Conservation (phyloP, 1,140 invertebrate genomes). For the Brachionus asplanchnoidis region DNA sequence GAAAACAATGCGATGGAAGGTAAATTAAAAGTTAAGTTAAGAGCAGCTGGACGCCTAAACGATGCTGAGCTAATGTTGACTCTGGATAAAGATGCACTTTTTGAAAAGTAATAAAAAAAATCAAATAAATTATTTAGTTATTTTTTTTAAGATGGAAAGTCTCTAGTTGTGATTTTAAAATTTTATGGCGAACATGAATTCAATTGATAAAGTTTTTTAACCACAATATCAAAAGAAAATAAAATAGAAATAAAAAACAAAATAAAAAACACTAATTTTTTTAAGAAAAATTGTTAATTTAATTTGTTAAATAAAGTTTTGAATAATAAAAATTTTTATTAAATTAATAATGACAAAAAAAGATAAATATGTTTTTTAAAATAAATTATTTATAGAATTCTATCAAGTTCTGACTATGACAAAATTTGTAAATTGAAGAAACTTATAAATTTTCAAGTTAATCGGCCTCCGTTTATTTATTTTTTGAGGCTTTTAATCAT, state of each 20-base stretch:
- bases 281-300: no score
- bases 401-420: no score
- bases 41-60: not conserved
- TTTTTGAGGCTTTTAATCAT: no score
- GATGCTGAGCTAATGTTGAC: not conserved
- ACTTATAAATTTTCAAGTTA: no score
- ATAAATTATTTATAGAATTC: no score
- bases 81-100: not conserved
- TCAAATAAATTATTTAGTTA: not conserved
- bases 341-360: no score
- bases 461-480: no score
- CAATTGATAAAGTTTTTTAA: not conserved
- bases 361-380: no score
- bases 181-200: not conserved
- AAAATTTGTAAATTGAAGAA: no score
- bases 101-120: not conserved
- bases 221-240: not conserved
- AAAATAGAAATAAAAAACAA: not conserved
- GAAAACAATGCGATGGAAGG: not conserved
- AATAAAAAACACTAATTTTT: not conserved
- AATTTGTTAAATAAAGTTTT: no score
- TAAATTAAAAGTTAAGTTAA: not conserved
- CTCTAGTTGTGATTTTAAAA: not conserved
- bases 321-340: no score
- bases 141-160: slow-evolving; percentile 1